A percentile compares a stretch with the other conserved stretches of the same genome.
These are phyloP conservation scores for Balearica regulorum DNA, from an alignment of 2,797 vertebrate species.

Conservation along the genomic window DNA sequence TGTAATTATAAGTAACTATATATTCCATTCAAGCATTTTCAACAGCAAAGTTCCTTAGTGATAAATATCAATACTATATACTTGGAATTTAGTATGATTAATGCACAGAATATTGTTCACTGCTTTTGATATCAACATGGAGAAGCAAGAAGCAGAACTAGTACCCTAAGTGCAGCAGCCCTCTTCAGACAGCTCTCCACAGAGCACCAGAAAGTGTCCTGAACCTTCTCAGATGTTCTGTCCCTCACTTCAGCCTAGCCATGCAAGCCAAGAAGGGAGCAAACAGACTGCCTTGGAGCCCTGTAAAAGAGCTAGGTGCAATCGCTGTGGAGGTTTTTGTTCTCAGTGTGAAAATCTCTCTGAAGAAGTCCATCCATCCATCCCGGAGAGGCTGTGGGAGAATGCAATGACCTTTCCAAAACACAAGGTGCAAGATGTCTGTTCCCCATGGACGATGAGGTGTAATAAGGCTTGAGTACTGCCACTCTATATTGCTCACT, in stretches of 20 bases:
- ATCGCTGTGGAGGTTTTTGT: background rate
- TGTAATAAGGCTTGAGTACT: background rate
- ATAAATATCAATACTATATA: background rate
- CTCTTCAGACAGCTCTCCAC: background rate
- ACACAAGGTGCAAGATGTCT: background rate
- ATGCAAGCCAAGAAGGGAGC: background rate
- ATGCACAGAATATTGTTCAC: background rate
- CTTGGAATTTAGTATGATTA: background rate
- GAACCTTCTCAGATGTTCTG: background rate
- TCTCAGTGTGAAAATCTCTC: background rate
- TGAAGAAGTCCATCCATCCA: background rate
- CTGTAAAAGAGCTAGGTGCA: background rate
- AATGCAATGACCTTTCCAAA: background rate
- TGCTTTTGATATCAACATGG: background rate
- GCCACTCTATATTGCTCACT: background rate
- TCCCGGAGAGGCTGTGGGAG: background rate
- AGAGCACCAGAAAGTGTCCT: background rate
- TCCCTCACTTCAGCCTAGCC: background rate
- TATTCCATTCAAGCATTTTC: background rate
- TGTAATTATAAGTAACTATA: background rate
- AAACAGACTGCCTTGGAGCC: background rate
- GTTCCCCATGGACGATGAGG: background rate
- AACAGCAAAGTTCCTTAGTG: background rate
- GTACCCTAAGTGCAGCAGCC: background rate
- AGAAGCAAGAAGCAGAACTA: background rate